Base-by-base conservation (phyloP, 2,113 vertebrate genomes). In the Cryptomyrus ogoouensis region DNA sequence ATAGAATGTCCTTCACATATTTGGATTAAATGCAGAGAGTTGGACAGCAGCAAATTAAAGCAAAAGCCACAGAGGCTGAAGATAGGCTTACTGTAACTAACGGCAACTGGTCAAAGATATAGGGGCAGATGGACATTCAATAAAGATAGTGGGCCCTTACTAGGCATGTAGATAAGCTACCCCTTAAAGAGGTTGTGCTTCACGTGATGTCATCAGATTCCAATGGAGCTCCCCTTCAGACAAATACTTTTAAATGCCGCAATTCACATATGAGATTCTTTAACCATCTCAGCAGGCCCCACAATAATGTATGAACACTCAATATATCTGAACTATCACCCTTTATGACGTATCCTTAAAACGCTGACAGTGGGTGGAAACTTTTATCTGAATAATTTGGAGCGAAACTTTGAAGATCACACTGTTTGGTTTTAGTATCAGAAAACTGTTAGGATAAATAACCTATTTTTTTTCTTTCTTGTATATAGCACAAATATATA, bases 351-450 rank as follows among this genome's bases (percentile, higher is more conserved):
- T n/a, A 19, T 47, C 44, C 83, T 4, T 35, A 46, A 24, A 84
- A 84, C 0, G 5, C 19, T 42, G 17, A 46, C 80, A 46, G 80
- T 12, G 44, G 21, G 44, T 84, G 17, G 35, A 53, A 89, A 80
- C 89, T 35, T 62, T 24, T 15, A 53, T 46, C 21, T 80, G 24
- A 89, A 89, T 44, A 24, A 85, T 62, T 58, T 85, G 35, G 80
- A 80, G 56, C 3, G 17, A 47, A 24, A 84, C 83, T 85, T 46
- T 42, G 53, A 49, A 88, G 27, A 56, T 88, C 89, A 88, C 35
- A 70, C 35, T 88, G 62, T 88, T 77, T 90, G 47, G 66, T 62
- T 88, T 87, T 88, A 85, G 52, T 86, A 80, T 42, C 17, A 85
- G 27, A 90, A 21, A 52, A 47, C 35, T 90, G 70, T 86, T 44